These are phyloP conservation scores for Himalopsyche anomala DNA, from an alignment of 2,888 invertebrate species.

Conservation along the genomic window DNA sequence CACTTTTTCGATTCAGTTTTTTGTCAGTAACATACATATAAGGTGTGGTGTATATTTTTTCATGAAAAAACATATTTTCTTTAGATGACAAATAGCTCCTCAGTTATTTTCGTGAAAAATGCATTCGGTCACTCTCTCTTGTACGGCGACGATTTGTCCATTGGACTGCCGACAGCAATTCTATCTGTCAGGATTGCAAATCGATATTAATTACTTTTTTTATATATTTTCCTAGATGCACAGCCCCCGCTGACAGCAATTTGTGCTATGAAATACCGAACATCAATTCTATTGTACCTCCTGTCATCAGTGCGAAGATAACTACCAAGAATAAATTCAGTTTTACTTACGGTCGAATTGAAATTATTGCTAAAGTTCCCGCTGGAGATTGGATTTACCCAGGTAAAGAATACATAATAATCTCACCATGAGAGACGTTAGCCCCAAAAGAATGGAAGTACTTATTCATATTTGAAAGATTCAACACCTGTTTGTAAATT, in stretches of 20 bases:
- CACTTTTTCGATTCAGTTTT: too few relatives aligned
- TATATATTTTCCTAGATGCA: conserved; percentile 43
- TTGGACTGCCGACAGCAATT: too few relatives aligned
- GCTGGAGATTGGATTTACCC: conserved; percentile 88
- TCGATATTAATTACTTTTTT: conserved; percentile 8
- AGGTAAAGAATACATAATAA: conserved; percentile 72
- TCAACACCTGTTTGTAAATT: too few relatives aligned
- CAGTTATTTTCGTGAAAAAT: too few relatives aligned
- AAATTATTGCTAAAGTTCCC: conserved; percentile 84
- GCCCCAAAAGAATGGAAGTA: too few relatives aligned
- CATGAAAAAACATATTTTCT: too few relatives aligned
- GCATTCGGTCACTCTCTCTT: too few relatives aligned
- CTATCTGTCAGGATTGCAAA: background rate
- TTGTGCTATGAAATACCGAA: conserved; percentile 75
- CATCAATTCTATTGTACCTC: conserved; percentile 81
- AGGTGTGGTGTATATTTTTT: too few relatives aligned
- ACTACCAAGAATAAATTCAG: conserved; percentile 81
- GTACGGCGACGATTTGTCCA: too few relatives aligned
- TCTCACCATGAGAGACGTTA: background rate
- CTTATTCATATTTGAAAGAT: too few relatives aligned
- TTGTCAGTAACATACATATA: too few relatives aligned
- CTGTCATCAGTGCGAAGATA: conserved; percentile 81
- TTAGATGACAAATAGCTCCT: too few relatives aligned
- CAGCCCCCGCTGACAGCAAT: conserved; percentile 22
- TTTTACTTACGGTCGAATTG: conserved; percentile 84